A percentile compares a stretch with the other conserved stretches of the same genome.
Conservation (phyloP, 2,113 vertebrate species). For the Varanus salvator region DNA sequence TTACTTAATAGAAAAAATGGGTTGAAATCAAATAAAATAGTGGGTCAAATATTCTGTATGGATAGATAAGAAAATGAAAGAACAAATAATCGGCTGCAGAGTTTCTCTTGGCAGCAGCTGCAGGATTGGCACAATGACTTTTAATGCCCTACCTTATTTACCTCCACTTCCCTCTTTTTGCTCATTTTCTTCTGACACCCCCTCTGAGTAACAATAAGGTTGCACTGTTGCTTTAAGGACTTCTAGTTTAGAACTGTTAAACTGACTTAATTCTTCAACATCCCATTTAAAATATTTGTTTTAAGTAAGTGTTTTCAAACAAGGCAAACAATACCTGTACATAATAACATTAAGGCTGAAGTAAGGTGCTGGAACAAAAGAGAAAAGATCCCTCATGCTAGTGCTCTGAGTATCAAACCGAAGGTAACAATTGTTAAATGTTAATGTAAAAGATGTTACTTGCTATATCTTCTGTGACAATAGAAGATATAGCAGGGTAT, state of each 20-base stretch:
- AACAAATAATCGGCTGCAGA: neutral
- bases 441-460: neutral
- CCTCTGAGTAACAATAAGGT: neutral
- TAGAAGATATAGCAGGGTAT: neutral
- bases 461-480: too few species aligned
- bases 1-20: neutral
- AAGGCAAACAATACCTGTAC: too few species aligned
- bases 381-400: too few species aligned
- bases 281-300: too few species aligned
- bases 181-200: neutral
- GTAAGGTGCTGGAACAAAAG: too few species aligned
- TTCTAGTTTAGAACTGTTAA: neutral
- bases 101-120: neutral
- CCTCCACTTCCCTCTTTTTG: neutral
- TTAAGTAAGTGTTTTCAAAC: too few species aligned
- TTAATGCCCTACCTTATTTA: neutral
- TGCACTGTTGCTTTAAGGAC: neutral
- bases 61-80: neutral
- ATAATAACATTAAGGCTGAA: neutral
- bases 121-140: neutral
- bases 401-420: too few species aligned
- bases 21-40: neutral
- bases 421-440: too few species aligned
- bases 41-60: neutral
- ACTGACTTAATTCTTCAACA: too few species aligned